phyloP scores from a whole-genome alignment of 2,113 vertebrate species.

The Epinephelus fuscoguttatus region DNA sequence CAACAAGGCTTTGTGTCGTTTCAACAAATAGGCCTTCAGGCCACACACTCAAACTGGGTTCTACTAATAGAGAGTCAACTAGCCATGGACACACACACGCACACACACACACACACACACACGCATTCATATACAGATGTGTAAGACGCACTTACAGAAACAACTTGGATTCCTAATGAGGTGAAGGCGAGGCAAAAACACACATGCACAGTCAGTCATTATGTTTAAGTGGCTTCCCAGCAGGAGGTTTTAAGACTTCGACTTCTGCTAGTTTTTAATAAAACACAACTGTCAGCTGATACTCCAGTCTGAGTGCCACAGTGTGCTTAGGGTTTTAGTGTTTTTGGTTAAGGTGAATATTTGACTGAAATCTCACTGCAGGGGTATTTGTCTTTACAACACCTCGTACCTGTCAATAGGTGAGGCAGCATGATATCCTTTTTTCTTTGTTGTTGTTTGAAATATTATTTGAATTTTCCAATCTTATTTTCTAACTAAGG shows the following conservation, averaged over 20 bases:
- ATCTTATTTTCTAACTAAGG: too few relatives aligned
- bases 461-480: neutral
- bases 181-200: neutral
- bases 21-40: constrained; percentile 27
- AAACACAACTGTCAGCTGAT: neutral
- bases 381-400: neutral
- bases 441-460: neutral
- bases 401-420: too few relatives aligned
- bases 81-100: neutral
- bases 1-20: constrained; percentile 19
- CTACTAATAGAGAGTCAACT: constrained; percentile 15
- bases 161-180: constrained; percentile 9
- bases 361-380: too few relatives aligned
- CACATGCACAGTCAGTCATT: neutral
- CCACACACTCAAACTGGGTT: constrained; percentile 9
- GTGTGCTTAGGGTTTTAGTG: neutral
- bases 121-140: neutral
- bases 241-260: neutral
- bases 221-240: constrained; percentile 1
- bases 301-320: neutral
- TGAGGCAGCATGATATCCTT: too few relatives aligned
- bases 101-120: constrained; percentile 22
- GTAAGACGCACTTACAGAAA: neutral
- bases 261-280: neutral
- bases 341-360: neutral